Evolutionary conservation across 2,797 vertebrate species (phyloP).

Genomic region (Acestrorhynchus altus): DNA sequence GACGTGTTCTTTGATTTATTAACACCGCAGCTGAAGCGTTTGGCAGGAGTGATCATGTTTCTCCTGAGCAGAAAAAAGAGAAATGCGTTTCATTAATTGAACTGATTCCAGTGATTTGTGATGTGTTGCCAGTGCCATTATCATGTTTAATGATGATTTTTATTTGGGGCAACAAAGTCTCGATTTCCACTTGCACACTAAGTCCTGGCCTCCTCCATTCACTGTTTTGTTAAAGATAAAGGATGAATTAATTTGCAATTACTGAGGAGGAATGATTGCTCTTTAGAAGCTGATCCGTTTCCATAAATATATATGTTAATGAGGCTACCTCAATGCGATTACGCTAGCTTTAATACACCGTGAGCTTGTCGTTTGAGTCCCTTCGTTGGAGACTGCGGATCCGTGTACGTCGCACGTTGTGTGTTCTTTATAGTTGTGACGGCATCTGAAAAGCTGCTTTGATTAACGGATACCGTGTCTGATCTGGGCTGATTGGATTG

Average conservation of each 20-base stretch:
- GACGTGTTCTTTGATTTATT: not conserved
- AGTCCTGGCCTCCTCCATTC: constrained; percentile 48
- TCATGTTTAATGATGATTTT: constrained; percentile 48
- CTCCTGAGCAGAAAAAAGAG: not conserved
- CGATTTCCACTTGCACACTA: constrained; percentile 49
- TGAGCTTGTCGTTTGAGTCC: constrained; percentile 62
- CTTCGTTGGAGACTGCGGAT: constrained; percentile 44
- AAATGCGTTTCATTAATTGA: constrained; percentile 12
- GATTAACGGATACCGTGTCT: constrained; percentile 41
- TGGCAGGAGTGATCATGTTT: not conserved
- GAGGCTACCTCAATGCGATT: constrained; percentile 68
- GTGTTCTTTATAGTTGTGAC: constrained; percentile 21
- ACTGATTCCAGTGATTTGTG: constrained; percentile 27
- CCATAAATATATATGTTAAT: constrained; percentile 72
- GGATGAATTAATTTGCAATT: constrained; percentile 68
- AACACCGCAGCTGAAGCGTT: not conserved
- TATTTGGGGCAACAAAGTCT: constrained; percentile 62
- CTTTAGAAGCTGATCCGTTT: constrained; percentile 66
- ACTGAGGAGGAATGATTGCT: constrained; percentile 59
- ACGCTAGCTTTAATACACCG: constrained; percentile 63
- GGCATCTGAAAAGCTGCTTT: constrained; percentile 30
- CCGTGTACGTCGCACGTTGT: constrained; percentile 31
- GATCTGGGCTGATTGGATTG: constrained; percentile 20
- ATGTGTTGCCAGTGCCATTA: constrained; percentile 26
- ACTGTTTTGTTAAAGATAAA: constrained; percentile 64